Conservation (phyloP, 2,797 vertebrate genomes). For the Carapus acus region DNA sequence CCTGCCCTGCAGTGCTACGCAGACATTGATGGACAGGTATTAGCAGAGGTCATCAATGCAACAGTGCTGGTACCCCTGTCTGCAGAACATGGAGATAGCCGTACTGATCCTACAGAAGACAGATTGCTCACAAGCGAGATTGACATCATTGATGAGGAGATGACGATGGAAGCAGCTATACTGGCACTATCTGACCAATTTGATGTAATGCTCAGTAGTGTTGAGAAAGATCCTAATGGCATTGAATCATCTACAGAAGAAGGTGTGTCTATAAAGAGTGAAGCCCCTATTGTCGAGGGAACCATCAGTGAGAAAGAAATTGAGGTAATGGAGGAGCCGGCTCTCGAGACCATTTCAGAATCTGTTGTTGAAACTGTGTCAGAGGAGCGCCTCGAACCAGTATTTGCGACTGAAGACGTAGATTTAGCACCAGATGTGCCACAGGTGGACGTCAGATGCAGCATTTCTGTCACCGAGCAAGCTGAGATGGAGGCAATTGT, state of each 20-base stretch:
- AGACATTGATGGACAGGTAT: neutral
- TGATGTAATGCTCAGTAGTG: neutral
- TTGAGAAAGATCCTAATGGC: neutral
- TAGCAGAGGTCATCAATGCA: constrained; percentile 8
- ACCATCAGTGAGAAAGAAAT: neutral
- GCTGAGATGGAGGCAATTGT: neutral
- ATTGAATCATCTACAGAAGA: neutral
- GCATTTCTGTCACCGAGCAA: constrained; percentile 3
- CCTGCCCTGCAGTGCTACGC: neutral
- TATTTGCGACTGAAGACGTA: neutral
- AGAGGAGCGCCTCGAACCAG: neutral
- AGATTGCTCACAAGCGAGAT: neutral
- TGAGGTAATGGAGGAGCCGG: neutral
- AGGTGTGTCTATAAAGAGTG: neutral
- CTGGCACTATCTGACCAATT: constrained; percentile 10
- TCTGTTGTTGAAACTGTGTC: neutral
- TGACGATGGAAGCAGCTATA: constrained; percentile 6
- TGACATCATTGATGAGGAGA: constrained; percentile 5
- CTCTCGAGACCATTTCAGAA: neutral
- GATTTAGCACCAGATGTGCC: neutral
- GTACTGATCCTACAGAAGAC: constrained; percentile 2
- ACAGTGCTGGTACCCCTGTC: constrained; percentile 10
- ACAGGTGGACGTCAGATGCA: neutral
- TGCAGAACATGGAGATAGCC: neutral
- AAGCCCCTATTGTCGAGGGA: neutral